Conservation (phyloP, 2,797 vertebrate species). For the Nannoperca australis region DNA sequence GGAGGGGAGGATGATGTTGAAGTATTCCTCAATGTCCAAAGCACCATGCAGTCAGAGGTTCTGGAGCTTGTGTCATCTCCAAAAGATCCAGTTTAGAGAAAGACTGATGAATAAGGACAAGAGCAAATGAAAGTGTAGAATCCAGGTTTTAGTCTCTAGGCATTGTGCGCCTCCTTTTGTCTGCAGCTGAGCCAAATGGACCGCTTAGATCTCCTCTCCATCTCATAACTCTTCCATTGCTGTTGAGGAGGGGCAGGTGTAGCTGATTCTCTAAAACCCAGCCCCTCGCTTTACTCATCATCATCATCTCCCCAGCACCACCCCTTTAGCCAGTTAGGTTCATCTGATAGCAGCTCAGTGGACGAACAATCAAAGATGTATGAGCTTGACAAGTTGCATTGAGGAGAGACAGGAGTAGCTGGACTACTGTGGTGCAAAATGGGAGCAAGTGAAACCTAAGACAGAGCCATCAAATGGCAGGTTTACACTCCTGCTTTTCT, state of each 20-base stretch:
- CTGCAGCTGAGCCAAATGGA: constrained; percentile 59
- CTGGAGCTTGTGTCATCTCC: constrained; percentile 51
- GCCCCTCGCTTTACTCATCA: constrained; percentile 65
- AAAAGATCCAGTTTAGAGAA: constrained; percentile 42
- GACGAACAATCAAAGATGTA: constrained; percentile 90
- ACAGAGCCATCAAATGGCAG: constrained; percentile 53
- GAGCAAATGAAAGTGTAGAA: constrained; percentile 33
- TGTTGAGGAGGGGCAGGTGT: constrained; percentile 86
- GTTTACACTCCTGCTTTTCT: constrained; percentile 45
- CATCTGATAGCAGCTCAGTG: constrained; percentile 80
- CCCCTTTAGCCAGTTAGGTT: constrained; percentile 74
- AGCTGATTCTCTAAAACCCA: constrained; percentile 66
- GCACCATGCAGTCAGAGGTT: constrained; percentile 16
- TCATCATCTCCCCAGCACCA: constrained; percentile 66
- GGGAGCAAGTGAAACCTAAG: constrained; percentile 72
- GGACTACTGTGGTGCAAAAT: constrained; percentile 62
- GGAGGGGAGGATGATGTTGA: constrained; percentile 25
- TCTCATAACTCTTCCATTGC: constrained; percentile 70
- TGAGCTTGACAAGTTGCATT: constrained; percentile 67
- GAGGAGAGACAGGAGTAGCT: constrained; percentile 59
- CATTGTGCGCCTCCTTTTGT: constrained; percentile 46
- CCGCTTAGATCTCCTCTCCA: constrained; percentile 61
- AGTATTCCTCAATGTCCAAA: constrained; percentile 52
- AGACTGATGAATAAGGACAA: constrained; percentile 7
- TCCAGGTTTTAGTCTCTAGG: constrained; percentile 54